Conservation (phyloP, 2,797 vertebrate genomes). For the Poeciliopsis infans region DNA sequence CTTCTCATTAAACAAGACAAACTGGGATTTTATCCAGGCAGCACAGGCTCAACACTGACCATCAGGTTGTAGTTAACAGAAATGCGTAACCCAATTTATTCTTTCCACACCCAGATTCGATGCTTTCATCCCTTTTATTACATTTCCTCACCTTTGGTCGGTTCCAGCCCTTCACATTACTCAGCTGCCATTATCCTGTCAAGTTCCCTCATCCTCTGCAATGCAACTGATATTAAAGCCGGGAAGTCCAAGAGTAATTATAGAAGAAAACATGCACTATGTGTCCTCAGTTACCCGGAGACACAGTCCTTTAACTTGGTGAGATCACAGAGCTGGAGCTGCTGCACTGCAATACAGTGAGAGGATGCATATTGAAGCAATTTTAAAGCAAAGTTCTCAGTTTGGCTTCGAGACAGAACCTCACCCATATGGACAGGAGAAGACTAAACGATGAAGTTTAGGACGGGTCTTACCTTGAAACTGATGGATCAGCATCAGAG, state of each 20-base stretch:
- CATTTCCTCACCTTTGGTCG: background rate
- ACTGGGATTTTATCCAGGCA: background rate
- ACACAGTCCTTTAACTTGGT: background rate
- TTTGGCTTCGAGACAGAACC: background rate
- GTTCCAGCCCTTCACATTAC: background rate
- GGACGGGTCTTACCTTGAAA: constrained; percentile 48
- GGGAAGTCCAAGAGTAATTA: background rate
- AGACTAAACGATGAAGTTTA: background rate
- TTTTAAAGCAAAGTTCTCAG: background rate
- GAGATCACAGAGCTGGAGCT: background rate
- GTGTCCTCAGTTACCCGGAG: background rate
- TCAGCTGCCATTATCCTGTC: constrained; percentile 3
- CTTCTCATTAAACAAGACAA: background rate
- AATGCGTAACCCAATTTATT: background rate
- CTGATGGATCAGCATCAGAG: constrained; percentile 53
- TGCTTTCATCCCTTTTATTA: background rate
- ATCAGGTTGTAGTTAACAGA: background rate
- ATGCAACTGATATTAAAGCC: background rate
- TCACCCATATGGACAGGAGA: background rate
- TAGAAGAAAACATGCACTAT: background rate
- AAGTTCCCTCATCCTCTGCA: background rate
- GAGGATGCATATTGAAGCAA: background rate
- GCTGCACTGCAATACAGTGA: background rate
- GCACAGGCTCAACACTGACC: too few species aligned
- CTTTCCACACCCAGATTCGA: background rate